phyloP scores from a whole-genome alignment of 2,888 invertebrate species.

The Liopterus haemorrhoidalis region DNA sequence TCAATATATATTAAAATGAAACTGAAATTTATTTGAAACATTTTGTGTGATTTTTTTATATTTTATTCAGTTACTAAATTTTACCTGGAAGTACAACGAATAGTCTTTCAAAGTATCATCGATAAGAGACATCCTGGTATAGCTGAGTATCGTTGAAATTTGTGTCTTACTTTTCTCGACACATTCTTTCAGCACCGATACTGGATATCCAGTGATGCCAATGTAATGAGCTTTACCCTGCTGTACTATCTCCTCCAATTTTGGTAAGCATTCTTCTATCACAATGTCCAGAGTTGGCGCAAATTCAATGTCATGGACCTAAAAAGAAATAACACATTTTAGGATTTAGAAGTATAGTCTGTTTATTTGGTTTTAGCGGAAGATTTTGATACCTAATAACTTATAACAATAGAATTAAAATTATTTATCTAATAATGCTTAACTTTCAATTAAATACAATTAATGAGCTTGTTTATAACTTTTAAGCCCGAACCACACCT shows the following conservation, averaged over 20 bases:
- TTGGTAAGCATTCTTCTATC: slow-evolving; percentile 80
- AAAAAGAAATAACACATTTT: slow-evolving; percentile 25
- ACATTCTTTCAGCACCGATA: slow-evolving; percentile 68
- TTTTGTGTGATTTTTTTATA: background rate
- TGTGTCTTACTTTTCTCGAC: slow-evolving; percentile 58
- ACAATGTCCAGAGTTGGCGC: slow-evolving; percentile 68
- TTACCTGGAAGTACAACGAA: slow-evolving; percentile 69
- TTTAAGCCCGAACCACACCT: too few species aligned
- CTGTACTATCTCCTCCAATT: slow-evolving; percentile 65
- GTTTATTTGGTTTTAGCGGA: too few species aligned
- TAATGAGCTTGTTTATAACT: too few species aligned
- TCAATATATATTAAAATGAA: slow-evolving; percentile 18
- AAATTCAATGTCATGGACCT: slow-evolving; percentile 93
- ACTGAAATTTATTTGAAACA: slow-evolving; percentile 4
- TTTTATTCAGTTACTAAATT: slow-evolving; percentile 1
- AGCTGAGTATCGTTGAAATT: slow-evolving; percentile 69
- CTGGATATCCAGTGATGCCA: slow-evolving; percentile 82
- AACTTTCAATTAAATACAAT: too few species aligned
- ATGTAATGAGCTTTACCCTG: slow-evolving; percentile 71
- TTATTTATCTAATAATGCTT: too few species aligned
- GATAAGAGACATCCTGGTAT: slow-evolving; percentile 72
- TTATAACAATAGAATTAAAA: too few species aligned
- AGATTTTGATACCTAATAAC: too few species aligned
- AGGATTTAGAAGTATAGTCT: too few species aligned
- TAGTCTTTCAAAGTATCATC: slow-evolving; percentile 72